These are phyloP conservation scores for Fistularia commersonii DNA, from an alignment of 2,797 vertebrate genomes.

Conservation along the genomic window DNA sequence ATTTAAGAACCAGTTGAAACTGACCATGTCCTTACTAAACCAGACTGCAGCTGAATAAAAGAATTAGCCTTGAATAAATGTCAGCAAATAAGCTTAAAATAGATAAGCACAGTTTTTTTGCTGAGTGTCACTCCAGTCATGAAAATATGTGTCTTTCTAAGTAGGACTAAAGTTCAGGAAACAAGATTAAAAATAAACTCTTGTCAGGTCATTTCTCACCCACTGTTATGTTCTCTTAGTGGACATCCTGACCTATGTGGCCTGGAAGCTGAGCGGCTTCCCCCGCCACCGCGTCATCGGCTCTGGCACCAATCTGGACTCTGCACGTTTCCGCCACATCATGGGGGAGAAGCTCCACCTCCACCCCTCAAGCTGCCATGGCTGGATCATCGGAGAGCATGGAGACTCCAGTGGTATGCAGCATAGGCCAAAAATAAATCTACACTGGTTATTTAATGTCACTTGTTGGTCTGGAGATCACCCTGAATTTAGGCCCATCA, in stretches of 20 bases:
- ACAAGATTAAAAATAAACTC: background rate
- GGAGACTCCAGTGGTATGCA: constrained; percentile 96
- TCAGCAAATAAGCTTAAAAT: too few species aligned
- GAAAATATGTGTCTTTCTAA: too few species aligned
- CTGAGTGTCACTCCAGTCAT: too few species aligned
- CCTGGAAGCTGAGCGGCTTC: constrained; percentile 97
- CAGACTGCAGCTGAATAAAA: too few species aligned
- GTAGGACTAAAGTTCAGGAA: too few species aligned
- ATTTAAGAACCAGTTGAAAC: too few species aligned
- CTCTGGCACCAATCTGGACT: constrained; percentile 95
- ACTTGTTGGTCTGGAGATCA: background rate
- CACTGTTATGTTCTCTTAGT: constrained; percentile 65
- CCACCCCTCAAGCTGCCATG: constrained; percentile 90
- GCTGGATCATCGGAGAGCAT: constrained; percentile 93
- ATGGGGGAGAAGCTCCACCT: constrained; percentile 91
- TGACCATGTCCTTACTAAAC: too few species aligned
- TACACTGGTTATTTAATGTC: background rate
- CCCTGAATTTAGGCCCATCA: background rate
- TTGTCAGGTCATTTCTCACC: background rate
- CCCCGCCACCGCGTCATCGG: constrained; percentile 93
- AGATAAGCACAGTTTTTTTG: too few species aligned
- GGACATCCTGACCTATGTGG: constrained; percentile 95
- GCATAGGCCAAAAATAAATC: constrained; percentile 29
- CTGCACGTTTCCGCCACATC: constrained; percentile 92
- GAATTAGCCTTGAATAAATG: too few species aligned